Base-by-base conservation (phyloP, 2,113 vertebrate genomes). In the Corythaixoides concolor region DNA sequence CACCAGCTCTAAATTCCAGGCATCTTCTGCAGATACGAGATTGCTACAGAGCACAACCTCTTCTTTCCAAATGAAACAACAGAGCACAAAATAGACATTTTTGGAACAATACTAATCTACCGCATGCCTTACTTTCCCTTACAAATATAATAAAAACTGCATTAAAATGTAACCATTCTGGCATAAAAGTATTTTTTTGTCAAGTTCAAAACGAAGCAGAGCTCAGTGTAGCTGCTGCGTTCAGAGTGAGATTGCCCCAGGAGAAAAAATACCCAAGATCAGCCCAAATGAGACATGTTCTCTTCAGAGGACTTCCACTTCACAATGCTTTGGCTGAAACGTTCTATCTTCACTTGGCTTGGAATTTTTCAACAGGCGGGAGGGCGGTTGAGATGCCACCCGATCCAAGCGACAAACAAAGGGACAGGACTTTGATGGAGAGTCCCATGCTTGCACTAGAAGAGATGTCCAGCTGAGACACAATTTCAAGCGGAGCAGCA, bases 391-490 rank as follows among this genome's bases (percentile, higher is more conserved):
- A 89, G 68, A 39, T 86, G 76, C 27, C 66, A 56, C 83, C 35
- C 5, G 1, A 60, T 30, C 53, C 66, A 39, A 75, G 67, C 68
- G 63, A 39, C 64, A 92, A 60, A n/a, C 0, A 4, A 63, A 56
- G 60, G 28, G 11, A 12, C 79, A 19, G 66, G 68, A 7, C 16
- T 62, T 15, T 66, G 62, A n/a, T 49, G 89, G 75, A 83, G 56
- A 85, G 32, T 41, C 45, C 68, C 39, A 10, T 6, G 27, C 56
- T 49, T 74, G 32, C 19, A 15, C 21, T 3, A 28, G 79, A 37
- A 81, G 67, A 56, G 70, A 18, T 33, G 59, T 84, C 96, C 93
- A 88, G 85, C 91, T 80, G 88, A 64, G 95, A 94, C 37, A 8
- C 74, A 88, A 74, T 92, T 89, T 86, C 55, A 49, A 92, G 43